Percentiles rank a stretch among this genome's conserved stretches.
Evolutionary conservation across 1,140 invertebrate genomes (phyloP).

Genomic region (Cyclina sinensis): DNA sequence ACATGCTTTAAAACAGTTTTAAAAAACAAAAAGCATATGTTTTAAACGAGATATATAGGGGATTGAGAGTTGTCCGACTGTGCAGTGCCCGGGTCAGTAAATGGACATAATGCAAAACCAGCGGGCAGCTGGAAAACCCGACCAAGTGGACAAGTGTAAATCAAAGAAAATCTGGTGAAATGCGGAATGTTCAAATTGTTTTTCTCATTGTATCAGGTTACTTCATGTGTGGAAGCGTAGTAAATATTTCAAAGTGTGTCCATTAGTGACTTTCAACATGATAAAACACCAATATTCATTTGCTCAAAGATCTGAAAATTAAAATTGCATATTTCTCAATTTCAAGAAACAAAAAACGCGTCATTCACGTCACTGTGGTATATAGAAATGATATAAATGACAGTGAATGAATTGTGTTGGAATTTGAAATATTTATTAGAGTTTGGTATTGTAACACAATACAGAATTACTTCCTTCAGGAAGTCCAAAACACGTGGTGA

Average conservation of each 20-base stretch:
- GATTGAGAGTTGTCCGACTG: background rate
- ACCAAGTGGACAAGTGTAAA: constrained; percentile 26
- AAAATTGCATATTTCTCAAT: too few species aligned
- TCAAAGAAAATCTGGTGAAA: constrained; percentile 46
- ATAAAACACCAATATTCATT: too few species aligned
- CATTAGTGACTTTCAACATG: too few species aligned
- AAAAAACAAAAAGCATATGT: constrained; percentile 61
- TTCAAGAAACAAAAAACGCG: too few species aligned
- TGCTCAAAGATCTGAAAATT: too few species aligned
- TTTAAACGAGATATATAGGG: constrained; percentile 57
- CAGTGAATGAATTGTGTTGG: too few species aligned
- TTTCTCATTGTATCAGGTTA: constrained; percentile 50
- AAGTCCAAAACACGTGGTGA: background rate
- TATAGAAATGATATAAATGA: too few species aligned
- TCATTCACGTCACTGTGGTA: too few species aligned
- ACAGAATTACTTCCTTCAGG: background rate
- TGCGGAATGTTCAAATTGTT: background rate
- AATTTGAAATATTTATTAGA: background rate
- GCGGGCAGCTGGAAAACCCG: background rate
- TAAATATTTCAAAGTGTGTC: too few species aligned
- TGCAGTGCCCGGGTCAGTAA: constrained; percentile 42
- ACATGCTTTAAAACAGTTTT: constrained; percentile 54
- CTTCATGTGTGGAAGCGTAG: too few species aligned
- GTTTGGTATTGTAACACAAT: background rate
- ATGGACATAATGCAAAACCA: constrained; percentile 36